Conservation (phyloP, 2,113 vertebrate genomes). For the Bufo bufo region DNA sequence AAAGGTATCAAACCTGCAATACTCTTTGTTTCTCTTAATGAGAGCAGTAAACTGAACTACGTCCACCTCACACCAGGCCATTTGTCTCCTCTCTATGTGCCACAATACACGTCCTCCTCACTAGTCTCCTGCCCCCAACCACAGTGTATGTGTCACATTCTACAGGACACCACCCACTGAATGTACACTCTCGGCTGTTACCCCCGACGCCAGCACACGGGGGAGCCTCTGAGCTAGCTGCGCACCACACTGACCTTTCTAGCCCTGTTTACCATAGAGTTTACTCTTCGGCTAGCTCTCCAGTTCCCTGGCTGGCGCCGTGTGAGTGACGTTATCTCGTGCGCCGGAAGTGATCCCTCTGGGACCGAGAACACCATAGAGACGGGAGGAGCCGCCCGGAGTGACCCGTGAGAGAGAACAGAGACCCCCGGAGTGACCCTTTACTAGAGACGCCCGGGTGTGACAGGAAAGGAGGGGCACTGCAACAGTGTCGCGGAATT, state of each 20-base stretch:
- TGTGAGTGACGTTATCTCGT: slow-evolving; percentile 13
- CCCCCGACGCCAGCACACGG: background rate
- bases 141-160: background rate
- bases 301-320: slow-evolving; percentile 27
- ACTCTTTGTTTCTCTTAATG: too few species aligned
- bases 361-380: slow-evolving; percentile 52
- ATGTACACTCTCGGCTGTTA: background rate
- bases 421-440: slow-evolving; percentile 41
- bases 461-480: background rate
- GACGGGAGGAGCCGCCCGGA: slow-evolving; percentile 55
- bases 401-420: slow-evolving; percentile 21
- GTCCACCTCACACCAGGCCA: too few species aligned
- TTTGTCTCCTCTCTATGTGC: background rate
- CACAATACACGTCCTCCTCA: background rate
- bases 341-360: slow-evolving; percentile 53
- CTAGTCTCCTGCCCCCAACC: background rate
- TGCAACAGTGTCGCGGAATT: background rate
- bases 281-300: background rate
- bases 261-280: slow-evolving; percentile 17
- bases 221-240: background rate
- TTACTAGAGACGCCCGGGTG: slow-evolving; percentile 22
- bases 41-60: too few species aligned
- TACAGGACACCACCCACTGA: background rate
- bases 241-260: background rate
- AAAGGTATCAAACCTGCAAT: too few species aligned